Evolutionary conservation across 2,113 vertebrate genomes (phyloP), one percentile per base, ranked within the genome.

Genomic region (Panurus biarmicus): DNA sequence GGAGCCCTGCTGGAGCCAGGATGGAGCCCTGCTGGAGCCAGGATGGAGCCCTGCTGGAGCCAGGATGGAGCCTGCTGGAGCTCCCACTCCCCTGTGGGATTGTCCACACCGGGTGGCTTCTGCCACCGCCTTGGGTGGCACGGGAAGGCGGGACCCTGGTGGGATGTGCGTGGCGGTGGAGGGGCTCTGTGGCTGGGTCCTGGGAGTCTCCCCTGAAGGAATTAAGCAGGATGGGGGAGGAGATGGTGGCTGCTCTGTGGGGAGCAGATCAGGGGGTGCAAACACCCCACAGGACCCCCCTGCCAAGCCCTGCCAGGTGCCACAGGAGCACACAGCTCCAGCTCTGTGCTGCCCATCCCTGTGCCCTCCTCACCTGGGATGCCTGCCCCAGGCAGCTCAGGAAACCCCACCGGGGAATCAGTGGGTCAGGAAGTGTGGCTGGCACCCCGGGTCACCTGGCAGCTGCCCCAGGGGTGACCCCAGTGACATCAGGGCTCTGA

Each of bases 41-140:
- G 44, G 44, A 6, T 40, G 25, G 24, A 33, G 36, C 23, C 11
- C 31, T 2, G 1, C 0, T 31, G 5, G 44, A 33, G 40, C 24
- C 5, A 15, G 50, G 25, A 9, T 31, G 57, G 66, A 35, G 6
- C 20, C 2, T 2, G 4, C 69, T 10, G 51, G 57, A 66, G 73
- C 44, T 72, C 45, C 45, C 3, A 0, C 64, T 48, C 5, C 6
- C 0, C 33, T 7, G 16, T 0, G 0, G 45, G 67, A 1, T 1
- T 22, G 13, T 19, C 10, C 4, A 0, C 2, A 0, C 0, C 22
- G 23, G 8, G 29, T 14, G 64, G 9, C 33, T 73, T 58, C 29
- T 53, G 33, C 26, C 29, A 1, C 3, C 0, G 0, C 6, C 2
- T 8, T 24, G n/a, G 76, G 22, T 29, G 81, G 57, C 57, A 29